Evolutionary conservation across 2,113 vertebrate species (phyloP).

Genomic region (Podarcis cretensis): DNA sequence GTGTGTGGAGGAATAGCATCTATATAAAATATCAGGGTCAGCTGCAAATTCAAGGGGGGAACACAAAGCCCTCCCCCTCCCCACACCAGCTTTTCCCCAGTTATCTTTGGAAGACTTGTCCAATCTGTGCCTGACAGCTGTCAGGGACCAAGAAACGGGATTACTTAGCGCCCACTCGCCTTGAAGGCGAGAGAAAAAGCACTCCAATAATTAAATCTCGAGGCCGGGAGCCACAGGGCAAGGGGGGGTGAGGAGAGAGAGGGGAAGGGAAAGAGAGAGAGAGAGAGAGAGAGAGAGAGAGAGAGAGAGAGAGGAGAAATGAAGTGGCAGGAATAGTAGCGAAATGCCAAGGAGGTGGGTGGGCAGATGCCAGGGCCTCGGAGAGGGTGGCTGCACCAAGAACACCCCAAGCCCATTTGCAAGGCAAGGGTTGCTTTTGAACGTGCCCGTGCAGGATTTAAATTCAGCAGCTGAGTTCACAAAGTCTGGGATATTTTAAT

Average conservation of each 20-base stretch:
- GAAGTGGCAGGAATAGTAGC: not conserved
- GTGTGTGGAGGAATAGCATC: no score
- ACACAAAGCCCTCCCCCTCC: not conserved
- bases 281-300: no score
- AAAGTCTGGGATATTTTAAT: no score
- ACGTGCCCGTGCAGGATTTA: not conserved
- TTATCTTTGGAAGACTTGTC: not conserved
- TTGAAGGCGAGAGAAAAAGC: not conserved
- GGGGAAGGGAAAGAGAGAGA: not conserved
- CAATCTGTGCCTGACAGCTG: slow-evolving; percentile 15
- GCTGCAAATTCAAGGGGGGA: not conserved
- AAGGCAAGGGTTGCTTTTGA: not conserved
- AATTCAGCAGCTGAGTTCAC: not conserved
- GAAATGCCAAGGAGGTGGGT: not conserved
- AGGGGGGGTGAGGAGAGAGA: not conserved
- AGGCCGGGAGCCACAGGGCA: not conserved
- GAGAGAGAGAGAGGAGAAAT: not conserved
- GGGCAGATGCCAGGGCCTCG: not conserved
- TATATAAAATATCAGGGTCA: not conserved
- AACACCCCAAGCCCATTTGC: not conserved
- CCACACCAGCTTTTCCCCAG: not conserved
- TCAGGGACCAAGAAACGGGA: slow-evolving; percentile 10
- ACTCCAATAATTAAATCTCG: slow-evolving; percentile 5
- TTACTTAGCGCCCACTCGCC: slow-evolving; percentile 12
- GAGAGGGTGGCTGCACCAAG: not conserved